Conservation (phyloP, 2,113 vertebrate genomes). For the Myrmecophaga tridactyla region DNA sequence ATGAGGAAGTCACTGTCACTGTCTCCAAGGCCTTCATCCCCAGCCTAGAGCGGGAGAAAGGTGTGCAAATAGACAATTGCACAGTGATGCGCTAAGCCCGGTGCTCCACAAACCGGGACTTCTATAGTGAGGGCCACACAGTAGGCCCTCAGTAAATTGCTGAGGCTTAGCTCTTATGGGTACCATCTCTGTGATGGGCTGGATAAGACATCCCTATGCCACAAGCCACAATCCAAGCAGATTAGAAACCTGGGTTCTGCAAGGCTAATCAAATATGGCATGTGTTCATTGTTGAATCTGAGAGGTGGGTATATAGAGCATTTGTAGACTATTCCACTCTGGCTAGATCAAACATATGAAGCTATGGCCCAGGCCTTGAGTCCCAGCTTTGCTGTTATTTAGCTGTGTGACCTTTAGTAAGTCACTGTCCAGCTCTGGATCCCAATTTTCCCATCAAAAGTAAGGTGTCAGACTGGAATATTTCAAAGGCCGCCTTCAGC, state of each 20-base stretch:
- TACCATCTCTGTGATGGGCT: neutral
- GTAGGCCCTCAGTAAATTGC: neutral
- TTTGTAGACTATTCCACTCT: neutral
- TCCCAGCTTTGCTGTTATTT: neutral
- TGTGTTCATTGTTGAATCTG: neutral
- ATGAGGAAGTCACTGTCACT: neutral
- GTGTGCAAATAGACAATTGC: rapidly evolving
- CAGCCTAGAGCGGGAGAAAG: neutral
- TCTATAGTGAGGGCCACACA: rapidly evolving
- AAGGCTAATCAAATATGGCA: neutral
- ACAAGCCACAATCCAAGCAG: neutral
- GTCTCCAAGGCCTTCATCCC: neutral
- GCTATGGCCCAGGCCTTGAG: neutral
- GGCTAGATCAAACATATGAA: neutral
- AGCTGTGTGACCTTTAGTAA: neutral
- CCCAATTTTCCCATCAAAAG: neutral
- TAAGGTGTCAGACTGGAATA: neutral
- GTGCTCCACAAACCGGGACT: neutral
- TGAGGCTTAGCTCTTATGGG: neutral
- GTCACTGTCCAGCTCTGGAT: neutral
- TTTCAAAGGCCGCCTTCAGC: neutral
- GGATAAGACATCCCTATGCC: too few relatives aligned
- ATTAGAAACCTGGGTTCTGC: neutral
- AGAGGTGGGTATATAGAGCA: neutral
- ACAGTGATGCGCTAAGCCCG: neutral